Conservation (phyloP, 2,113 vertebrate genomes). For the Balaenoptera acutorostrata region DNA sequence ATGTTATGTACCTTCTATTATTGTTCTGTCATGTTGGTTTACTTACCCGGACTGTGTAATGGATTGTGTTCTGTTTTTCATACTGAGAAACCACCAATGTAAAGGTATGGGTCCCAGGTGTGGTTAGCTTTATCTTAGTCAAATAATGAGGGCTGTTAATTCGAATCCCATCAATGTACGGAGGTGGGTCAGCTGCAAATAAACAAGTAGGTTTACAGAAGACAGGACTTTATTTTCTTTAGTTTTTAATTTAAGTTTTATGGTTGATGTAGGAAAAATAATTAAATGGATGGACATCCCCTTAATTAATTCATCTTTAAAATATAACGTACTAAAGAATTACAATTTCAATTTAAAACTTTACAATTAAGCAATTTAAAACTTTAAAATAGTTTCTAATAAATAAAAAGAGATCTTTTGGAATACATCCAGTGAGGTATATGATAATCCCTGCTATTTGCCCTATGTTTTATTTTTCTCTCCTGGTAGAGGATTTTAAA, state of each 20-base stretch:
- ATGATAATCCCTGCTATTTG: background rate
- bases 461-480: background rate
- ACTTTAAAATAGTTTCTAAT: background rate
- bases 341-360: background rate
- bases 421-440: background rate
- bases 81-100: conserved; percentile 98
- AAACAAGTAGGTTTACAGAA: conserved; percentile 39
- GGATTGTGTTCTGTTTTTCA: conserved; percentile 99
- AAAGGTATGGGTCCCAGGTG: conserved; percentile 90
- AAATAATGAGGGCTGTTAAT: conserved; percentile 99
- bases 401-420: background rate
- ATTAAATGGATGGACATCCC: background rate
- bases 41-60: conserved; percentile 95
- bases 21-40: background rate
- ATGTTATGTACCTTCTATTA: background rate
- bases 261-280: background rate
- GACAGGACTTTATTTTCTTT: background rate
- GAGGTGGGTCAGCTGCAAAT: conserved; percentile 91
- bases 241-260: background rate
- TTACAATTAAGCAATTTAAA: background rate
- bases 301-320: background rate
- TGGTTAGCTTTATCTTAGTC: conserved; percentile 95
- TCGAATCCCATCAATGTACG: conserved; percentile 96
- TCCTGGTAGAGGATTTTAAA: conserved; percentile 6
- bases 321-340: background rate